Evolutionary conservation across 2,113 vertebrate genomes (phyloP).

Genomic region (Ovis aries): ARS-UI_Ramb_v3.0 NC_056054.1:114522501-114523000

Average conservation of each 20-base stretch:
- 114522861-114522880: neutral
- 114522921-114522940: neutral
- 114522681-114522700: neutral
- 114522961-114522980: neutral
- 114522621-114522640: neutral
- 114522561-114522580: neutral
- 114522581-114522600: neutral
- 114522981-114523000: neutral
- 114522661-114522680: neutral
- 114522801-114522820: neutral
- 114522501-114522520: neutral
- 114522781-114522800: neutral
- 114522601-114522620: neutral
- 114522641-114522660: neutral
- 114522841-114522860: neutral
- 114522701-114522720: neutral
- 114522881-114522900: neutral
- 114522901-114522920: neutral
- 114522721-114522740: neutral
- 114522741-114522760: constrained; percentile 21
- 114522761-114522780: neutral
- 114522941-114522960: neutral
- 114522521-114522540: neutral
- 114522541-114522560: neutral
- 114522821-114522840: neutral